These are phyloP conservation scores for Eulemur coronatus DNA, from an alignment of 2,797 vertebrate species.

Conservation along the genomic window DNA sequence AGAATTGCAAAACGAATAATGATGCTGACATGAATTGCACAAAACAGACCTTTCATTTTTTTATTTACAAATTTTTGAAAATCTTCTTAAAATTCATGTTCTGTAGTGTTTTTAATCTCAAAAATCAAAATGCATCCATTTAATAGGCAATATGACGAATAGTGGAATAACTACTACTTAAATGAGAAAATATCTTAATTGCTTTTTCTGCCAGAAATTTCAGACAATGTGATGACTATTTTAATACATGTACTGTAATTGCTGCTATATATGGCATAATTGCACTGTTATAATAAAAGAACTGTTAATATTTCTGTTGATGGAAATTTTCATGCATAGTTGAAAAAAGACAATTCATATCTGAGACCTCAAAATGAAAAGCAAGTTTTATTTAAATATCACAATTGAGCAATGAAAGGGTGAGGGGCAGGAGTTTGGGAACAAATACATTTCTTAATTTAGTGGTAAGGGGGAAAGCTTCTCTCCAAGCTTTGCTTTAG, in stretches of 20 bases:
- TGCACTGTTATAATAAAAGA: background rate
- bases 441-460: background rate
- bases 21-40: background rate
- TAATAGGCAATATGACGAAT: conserved; percentile 32
- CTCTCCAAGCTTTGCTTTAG: background rate
- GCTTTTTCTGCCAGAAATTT: conserved; percentile 48
- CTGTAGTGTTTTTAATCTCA: background rate
- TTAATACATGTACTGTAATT: conserved; percentile 28
- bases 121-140: conserved; percentile 50
- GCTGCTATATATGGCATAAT: background rate
- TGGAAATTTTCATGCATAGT: conserved; percentile 31
- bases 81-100: background rate
- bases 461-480: background rate
- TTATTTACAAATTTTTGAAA: background rate
- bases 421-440: background rate
- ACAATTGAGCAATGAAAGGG: background rate
- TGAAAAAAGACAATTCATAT: conserved; percentile 38
- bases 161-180: background rate
- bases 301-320: conserved; percentile 58
- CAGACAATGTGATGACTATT: background rate
- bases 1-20: conserved; percentile 42
- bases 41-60: background rate
- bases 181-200: conserved; percentile 48
- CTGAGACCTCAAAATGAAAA: conserved; percentile 5
- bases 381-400: conserved; percentile 49